Conservation (phyloP, 2,888 invertebrate genomes). For the Pecten maximus region DNA sequence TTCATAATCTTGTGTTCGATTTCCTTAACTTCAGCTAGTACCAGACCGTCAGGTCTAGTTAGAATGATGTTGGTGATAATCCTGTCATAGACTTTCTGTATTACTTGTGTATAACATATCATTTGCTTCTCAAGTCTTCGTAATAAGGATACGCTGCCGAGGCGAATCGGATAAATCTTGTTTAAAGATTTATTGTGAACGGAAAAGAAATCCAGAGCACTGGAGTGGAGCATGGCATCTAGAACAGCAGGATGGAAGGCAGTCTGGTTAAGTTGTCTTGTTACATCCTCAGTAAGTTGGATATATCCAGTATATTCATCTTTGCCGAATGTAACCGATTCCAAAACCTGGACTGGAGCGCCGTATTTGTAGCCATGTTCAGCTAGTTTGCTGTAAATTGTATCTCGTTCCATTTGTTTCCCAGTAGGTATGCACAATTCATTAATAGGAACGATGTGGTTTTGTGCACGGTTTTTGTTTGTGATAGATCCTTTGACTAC, state of each 20-base stretch:
- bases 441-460: not conserved
- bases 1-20: slow-evolving; percentile 46
- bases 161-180: not conserved
- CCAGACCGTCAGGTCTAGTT: slow-evolving; percentile 59
- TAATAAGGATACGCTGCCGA: not conserved
- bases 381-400: not conserved
- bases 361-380: not conserved
- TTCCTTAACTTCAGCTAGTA: slow-evolving; percentile 66
- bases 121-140: slow-evolving; percentile 18
- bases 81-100: not conserved
- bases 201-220: not conserved
- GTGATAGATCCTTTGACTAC: not conserved
- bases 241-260: slow-evolving; percentile 42
- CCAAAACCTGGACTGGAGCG: not conserved
- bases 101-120: slow-evolving; percentile 43
- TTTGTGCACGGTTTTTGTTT: not conserved
- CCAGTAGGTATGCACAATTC: not conserved
- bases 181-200: not conserved
- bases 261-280: not conserved
- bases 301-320: slow-evolving; percentile 26
- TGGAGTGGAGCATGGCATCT: slow-evolving; percentile 43
- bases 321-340: not conserved
- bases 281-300: not conserved
- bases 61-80: slow-evolving; percentile 58
- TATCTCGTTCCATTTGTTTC: not conserved